phyloP scores from a whole-genome alignment of 2,888 invertebrate species.

The Nebria salina region DNA sequence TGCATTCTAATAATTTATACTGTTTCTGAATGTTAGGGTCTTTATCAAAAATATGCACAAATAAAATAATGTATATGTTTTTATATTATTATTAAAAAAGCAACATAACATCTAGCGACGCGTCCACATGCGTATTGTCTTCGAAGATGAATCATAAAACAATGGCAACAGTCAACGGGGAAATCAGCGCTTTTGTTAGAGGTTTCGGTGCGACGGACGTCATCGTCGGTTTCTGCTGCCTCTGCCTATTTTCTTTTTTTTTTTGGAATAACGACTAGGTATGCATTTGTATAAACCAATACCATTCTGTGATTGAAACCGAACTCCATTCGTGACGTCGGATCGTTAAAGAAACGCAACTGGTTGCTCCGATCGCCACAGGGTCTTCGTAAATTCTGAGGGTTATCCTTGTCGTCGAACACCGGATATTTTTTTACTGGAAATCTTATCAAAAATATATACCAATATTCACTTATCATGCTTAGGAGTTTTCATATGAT shows the following conservation, averaged over 20 bases:
- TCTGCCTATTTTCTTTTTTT: background rate
- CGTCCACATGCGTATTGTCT: slow-evolving; percentile 34
- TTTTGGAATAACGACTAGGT: background rate
- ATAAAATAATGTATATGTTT: background rate
- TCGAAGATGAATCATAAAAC: slow-evolving; percentile 26
- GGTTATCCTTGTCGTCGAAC: too few species aligned
- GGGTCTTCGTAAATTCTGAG: background rate
- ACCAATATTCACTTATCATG: too few species aligned
- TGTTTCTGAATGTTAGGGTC: too few species aligned
- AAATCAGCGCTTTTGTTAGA: slow-evolving; percentile 34
- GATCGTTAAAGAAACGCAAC: slow-evolving; percentile 41
- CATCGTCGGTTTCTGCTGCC: background rate
- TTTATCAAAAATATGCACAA: too few species aligned
- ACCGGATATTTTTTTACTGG: too few species aligned
- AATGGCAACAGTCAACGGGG: slow-evolving; percentile 34
- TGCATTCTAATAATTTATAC: too few species aligned
- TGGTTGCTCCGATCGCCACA: slow-evolving; percentile 24
- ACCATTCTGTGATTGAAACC: background rate
- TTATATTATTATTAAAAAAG: slow-evolving; percentile 35
- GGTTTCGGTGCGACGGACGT: slow-evolving; percentile 8
- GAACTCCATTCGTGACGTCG: slow-evolving; percentile 23
- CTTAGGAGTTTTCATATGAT: too few species aligned
- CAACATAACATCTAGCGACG: slow-evolving; percentile 30
- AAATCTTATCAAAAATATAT: too few species aligned
- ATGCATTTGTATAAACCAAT: slow-evolving; percentile 5